Evolutionary conservation across 2,888 invertebrate species (phyloP), one percentile per base, ranked within the genome.

Genomic region (Elmis aenea): DNA sequence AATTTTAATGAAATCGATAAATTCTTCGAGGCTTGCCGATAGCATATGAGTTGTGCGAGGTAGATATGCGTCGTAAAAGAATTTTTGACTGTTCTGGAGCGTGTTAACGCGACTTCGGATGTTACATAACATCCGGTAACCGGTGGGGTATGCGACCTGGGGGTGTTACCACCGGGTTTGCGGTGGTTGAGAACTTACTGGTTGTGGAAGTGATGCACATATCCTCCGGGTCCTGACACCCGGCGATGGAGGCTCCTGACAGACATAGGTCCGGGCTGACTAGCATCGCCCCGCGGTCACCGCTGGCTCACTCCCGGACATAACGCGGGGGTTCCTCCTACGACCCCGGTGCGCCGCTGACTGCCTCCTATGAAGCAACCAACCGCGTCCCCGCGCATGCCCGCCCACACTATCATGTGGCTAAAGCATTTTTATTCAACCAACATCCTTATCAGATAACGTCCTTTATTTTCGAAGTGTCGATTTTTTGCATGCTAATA

Each of bases 231-330:
- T 62, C 68, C 68, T 60, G 68, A 68, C 53, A 68, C 68, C 67
- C 68, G 67, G 59, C 68, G 64, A 62, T 68, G 68, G 59, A 68
- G 63, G 62, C 68, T 68, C 64, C 67, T 66, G 65, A 68, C 67
- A 66, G 68, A 68, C 68, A 68, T 68, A 67, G 61, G 66, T 66
- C 63, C 54, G 59, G 55, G 55, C 58, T 61, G 59, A 66, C 65
- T 66, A 66, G 64, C 66, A 67, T 67, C 59, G 61, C 66, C 64
- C 59, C 61, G 62, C 61, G 60, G 59, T 62, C 63, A 64, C 62
- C 56, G 53, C 54, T 55, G 55, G 54, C 59, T 55, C 62, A 62
- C 64, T 57, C 59, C 60, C 62, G 59, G 52, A 58, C 62, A 62
- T 62, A 46, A 59, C 64, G 61, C 60, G 61, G 59, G 62, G 61